Evolutionary conservation across 92 coral and sea anemone species (phyloP).

Genomic region (Porites rus): DNA sequence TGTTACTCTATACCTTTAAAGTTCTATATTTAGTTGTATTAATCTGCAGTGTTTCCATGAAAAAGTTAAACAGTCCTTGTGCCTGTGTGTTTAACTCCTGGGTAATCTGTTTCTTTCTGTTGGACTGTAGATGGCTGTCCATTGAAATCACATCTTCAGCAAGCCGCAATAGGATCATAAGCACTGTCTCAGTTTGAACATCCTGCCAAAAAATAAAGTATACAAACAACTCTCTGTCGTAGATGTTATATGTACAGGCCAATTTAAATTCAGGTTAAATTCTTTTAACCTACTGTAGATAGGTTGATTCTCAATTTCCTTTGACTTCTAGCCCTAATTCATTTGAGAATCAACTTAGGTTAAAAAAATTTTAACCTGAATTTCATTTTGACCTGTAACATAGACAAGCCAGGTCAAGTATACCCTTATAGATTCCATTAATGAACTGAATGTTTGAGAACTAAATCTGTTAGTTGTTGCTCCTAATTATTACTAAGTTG

Average conservation of each 20-base stretch:
- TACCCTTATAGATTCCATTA: too few species aligned
- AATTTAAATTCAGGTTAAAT: too few species aligned
- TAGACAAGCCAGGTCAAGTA: too few species aligned
- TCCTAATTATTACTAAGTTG: not conserved
- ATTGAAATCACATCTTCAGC: slow-evolving; percentile 88
- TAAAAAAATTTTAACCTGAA: too few species aligned
- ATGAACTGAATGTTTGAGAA: too few species aligned
- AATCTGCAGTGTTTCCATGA: slow-evolving; percentile 73
- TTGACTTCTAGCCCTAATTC: too few species aligned
- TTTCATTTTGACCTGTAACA: too few species aligned
- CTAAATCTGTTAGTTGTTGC: too few species aligned
- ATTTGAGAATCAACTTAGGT: too few species aligned
- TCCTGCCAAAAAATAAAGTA: slow-evolving; percentile 40
- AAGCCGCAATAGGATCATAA: slow-evolving; percentile 84
- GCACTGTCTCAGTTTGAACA: slow-evolving; percentile 84
- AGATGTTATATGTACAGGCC: too few species aligned
- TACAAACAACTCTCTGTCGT: not conserved
- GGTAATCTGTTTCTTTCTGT: slow-evolving; percentile 86
- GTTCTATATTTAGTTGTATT: slow-evolving; percentile 72
- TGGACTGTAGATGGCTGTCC: slow-evolving; percentile 79
- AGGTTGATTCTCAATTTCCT: too few species aligned
- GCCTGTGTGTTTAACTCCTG: slow-evolving; percentile 70
- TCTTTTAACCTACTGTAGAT: too few species aligned
- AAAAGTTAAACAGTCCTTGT: slow-evolving; percentile 82
- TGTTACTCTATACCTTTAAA: slow-evolving; percentile 40